Percentiles rank a stretch among this genome's conserved stretches.
phyloP scores from a whole-genome alignment of 2,797 vertebrate species.

The Vespertilio murinus region DNA sequence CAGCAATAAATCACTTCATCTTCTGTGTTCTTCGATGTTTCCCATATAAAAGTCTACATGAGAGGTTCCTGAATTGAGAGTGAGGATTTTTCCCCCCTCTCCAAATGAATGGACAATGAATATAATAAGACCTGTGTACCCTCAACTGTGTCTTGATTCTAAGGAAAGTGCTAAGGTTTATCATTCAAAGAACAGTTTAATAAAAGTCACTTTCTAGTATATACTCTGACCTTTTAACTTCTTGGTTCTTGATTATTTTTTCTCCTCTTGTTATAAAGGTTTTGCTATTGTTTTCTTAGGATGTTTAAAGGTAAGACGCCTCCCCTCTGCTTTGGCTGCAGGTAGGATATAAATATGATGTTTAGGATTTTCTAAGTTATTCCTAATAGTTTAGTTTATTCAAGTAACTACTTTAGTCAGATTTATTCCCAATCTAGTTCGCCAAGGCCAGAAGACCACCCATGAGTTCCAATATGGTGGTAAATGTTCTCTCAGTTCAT shows the following conservation, averaged over 20 bases:
- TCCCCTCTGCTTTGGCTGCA: not conserved
- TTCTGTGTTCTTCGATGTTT: not conserved
- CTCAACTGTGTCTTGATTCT: not conserved
- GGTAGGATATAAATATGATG: not conserved
- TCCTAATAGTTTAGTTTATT: not conserved
- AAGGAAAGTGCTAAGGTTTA: not conserved
- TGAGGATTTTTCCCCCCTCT: not conserved
- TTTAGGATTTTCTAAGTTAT: not conserved
- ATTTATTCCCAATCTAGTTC: not conserved
- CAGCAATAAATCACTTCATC: not conserved
- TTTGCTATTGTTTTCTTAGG: constrained; percentile 21
- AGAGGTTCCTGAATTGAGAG: not conserved
- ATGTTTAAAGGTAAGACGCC: not conserved
- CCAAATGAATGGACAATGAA: not conserved
- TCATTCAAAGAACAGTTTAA: not conserved
- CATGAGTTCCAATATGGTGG: not conserved
- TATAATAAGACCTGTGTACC: not conserved
- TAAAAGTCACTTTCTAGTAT: not conserved
- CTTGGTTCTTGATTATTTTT: not conserved
- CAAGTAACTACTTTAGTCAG: not conserved
- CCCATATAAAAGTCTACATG: not conserved
- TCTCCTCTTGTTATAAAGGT: not conserved
- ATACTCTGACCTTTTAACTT: not conserved
- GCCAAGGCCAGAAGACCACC: not conserved
- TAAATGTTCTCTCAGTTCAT: not conserved